Base-by-base conservation (phyloP, 2,888 invertebrate species). In the Trichopria drosophilae region DNA sequence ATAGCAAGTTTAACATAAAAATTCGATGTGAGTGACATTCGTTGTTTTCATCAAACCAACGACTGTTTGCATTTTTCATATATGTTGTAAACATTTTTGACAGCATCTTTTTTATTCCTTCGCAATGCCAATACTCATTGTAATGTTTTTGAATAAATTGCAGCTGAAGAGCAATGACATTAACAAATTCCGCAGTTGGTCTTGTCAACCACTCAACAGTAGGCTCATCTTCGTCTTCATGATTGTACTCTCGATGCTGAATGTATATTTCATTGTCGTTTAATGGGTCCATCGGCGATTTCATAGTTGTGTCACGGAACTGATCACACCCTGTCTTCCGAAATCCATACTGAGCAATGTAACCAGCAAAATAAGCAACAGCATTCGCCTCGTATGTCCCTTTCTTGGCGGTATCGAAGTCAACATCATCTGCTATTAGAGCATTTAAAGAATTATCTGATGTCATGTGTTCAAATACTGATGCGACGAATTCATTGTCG, bases 371-470 rank as follows among this genome's bases (percentile, higher is more conserved):
- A 36, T 37, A 45, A 12, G 26, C 31, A 6, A 46, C 41, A 1
- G 45, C 35, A 46, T 51, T 45, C 2, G n/a, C 13, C 20, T 46
- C 51, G 22, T 51, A 51, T 29, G 24, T 13, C 13, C 10, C 24
- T 24, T 24, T 10, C 6, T 6, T 9, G 10, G 6, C 10, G 24
- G 6, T 6, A 24, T 24, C 24, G 24, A 24, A 24, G 10, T n/a
- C n/a, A n/a, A n/a, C n/a, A n/a, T n/a, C n/a, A n/a, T n/a, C n/a
- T n/a, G n/a, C n/a, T n/a, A n/a, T n/a, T n/a, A n/a, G n/a, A n/a
- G n/a, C n/a, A n/a, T n/a, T n/a, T n/a, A n/a, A n/a, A n/a, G n/a
- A n/a, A n/a, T n/a, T n/a, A n/a, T n/a, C n/a, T n/a, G n/a, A n/a
- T n/a, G n/a, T n/a, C n/a, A n/a, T n/a, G n/a, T n/a, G n/a, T n/a